Conservation (phyloP, 1,140 invertebrate species). For the Lycorma delicatula region DNA sequence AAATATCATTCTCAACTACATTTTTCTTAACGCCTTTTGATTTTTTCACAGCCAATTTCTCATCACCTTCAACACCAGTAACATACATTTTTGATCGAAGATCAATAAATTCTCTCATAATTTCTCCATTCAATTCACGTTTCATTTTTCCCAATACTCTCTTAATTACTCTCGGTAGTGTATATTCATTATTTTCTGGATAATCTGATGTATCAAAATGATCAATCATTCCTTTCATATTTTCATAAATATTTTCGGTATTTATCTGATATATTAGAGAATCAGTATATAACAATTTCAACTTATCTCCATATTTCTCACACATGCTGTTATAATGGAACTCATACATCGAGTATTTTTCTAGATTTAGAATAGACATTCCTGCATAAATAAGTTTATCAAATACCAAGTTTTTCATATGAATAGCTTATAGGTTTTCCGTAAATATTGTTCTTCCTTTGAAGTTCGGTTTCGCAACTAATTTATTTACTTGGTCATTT, state of each 20-base stretch:
- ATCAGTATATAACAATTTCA: constrained; percentile 15
- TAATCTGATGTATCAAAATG: constrained; percentile 33
- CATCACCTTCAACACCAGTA: background rate
- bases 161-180: constrained; percentile 13
- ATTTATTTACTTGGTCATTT: background rate
- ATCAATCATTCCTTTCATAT: constrained; percentile 20
- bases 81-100: constrained; percentile 19
- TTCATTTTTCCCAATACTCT: constrained; percentile 17
- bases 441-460: background rate
- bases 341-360: background rate
- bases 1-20: background rate
- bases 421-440: background rate
- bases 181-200: constrained; percentile 22
- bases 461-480: background rate
- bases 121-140: constrained; percentile 19
- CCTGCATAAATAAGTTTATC: background rate
- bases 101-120: constrained; percentile 22
- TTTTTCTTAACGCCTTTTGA: constrained; percentile 1
- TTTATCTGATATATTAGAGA: constrained; percentile 20
- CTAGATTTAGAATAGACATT: too few species aligned
- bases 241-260: constrained; percentile 22
- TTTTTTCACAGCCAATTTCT: background rate
- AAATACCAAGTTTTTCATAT: background rate
- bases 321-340: background rate
- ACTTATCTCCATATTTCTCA: constrained; percentile 12